Evolutionary conservation across 2,113 vertebrate genomes (phyloP).

Genomic region (Nothocercus nigrocapillus): DNA sequence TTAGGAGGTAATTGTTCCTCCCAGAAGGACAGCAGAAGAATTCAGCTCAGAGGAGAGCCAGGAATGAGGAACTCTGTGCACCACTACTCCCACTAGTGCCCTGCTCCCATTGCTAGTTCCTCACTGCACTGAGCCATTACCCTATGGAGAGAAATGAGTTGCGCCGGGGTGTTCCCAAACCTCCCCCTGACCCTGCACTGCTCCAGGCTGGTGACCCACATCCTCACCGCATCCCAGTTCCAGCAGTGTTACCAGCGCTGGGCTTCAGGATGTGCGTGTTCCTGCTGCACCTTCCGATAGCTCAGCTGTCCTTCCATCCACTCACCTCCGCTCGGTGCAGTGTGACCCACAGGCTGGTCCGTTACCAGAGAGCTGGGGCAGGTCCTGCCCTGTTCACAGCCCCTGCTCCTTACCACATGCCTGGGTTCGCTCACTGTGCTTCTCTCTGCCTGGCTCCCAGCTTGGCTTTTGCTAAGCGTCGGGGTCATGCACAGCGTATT

Average conservation of each 20-base stretch:
- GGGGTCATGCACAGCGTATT: slow-evolving; percentile 52
- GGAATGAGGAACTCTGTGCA: background rate
- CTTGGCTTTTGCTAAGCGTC: background rate
- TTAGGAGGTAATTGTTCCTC: background rate
- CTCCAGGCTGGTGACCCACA: background rate
- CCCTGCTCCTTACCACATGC: background rate
- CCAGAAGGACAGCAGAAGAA: background rate
- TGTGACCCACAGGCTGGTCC: background rate
- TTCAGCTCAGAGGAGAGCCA: background rate
- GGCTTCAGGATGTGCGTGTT: background rate
- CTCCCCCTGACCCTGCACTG: background rate
- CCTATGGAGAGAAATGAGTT: background rate
- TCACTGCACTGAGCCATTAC: background rate
- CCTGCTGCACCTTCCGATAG: background rate
- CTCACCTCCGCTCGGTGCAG: background rate
- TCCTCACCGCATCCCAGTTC: background rate
- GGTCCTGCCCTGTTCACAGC: background rate
- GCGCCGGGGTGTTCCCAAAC: background rate
- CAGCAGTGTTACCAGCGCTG: background rate
- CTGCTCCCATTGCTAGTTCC: background rate
- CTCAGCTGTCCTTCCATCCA: background rate
- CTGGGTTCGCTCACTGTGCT: slow-evolving; percentile 2
- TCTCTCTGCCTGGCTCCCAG: slow-evolving; percentile 25
- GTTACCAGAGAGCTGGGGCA: background rate
- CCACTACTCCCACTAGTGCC: background rate